Conservation (phyloP, 2,888 invertebrate genomes). For the Physocephala rufipes region DNA sequence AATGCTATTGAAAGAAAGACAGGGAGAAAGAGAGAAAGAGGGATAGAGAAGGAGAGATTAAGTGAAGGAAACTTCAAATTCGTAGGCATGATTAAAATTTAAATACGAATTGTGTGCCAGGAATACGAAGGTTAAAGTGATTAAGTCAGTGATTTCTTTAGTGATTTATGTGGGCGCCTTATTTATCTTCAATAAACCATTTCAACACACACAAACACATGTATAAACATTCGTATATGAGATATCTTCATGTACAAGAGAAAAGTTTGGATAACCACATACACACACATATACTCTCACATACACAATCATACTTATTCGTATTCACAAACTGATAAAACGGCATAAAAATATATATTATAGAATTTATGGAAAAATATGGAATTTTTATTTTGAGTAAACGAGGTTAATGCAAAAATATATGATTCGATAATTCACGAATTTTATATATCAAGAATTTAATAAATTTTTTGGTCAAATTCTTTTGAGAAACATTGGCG, state of each 20-base stretch:
- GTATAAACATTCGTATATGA: no score
- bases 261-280: no score
- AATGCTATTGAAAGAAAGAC: background rate
- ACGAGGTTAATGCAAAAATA: slow-evolving; percentile 18
- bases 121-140: slow-evolving; percentile 27
- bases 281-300: background rate
- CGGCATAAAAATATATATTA: background rate
- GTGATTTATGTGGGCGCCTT: slow-evolving; percentile 24
- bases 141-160: slow-evolving; percentile 15
- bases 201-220: background rate
- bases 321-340: background rate
- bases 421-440: background rate
- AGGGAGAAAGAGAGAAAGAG: no score
- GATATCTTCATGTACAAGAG: no score
- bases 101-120: background rate
- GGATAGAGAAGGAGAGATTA: no score
- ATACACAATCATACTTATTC: no score
- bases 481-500: no score
- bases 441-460: no score
- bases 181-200: background rate
- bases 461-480: no score
- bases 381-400: slow-evolving; percentile 23
- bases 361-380: slow-evolving; percentile 16
- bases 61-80: no score
- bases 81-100: background rate